Evolutionary conservation across 2,888 invertebrate species (phyloP).

Genomic region (Entomobrya proxima): DNA sequence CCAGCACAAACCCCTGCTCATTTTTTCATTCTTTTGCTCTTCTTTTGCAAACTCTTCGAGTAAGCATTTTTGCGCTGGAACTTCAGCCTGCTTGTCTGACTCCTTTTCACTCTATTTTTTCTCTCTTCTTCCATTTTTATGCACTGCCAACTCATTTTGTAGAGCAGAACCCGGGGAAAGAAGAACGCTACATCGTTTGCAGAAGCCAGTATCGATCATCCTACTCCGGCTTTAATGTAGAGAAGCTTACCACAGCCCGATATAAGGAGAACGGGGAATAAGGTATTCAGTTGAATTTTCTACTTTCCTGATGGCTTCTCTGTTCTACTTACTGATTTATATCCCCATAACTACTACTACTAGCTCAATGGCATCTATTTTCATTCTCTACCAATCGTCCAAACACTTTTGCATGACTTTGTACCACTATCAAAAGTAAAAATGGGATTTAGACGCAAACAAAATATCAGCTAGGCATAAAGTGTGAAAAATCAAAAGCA

Average conservation of each 20-base stretch:
- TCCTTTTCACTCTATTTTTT: not conserved
- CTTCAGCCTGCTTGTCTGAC: not conserved
- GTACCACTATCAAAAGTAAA: no score
- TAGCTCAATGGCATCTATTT: not conserved
- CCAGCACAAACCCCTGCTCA: constrained; percentile 2
- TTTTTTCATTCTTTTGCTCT: not conserved
- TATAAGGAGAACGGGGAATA: not conserved
- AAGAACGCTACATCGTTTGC: constrained; percentile 6
- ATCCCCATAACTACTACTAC: not conserved
- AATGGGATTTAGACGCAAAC: no score
- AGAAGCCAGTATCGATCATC: constrained; percentile 56
- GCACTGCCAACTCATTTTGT: not conserved
- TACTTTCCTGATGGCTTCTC: constrained; percentile 48
- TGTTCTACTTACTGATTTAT: constrained; percentile 32
- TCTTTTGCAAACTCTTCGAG: not conserved
- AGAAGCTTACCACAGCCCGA: not conserved
- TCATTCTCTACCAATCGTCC: not conserved
- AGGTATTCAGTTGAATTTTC: constrained; percentile 24
- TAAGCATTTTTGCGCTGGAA: no score
- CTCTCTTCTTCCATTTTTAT: constrained; percentile 7
- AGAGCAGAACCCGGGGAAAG: constrained; percentile 19
- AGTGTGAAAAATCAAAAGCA: no score
- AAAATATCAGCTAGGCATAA: no score
- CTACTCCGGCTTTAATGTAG: not conserved
- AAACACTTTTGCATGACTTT: not conserved